A percentile compares a stretch with the other conserved stretches of the same genome.
phyloP scores from a whole-genome alignment of 2,888 invertebrate species.

The Asteroscopus sphinx region DNA sequence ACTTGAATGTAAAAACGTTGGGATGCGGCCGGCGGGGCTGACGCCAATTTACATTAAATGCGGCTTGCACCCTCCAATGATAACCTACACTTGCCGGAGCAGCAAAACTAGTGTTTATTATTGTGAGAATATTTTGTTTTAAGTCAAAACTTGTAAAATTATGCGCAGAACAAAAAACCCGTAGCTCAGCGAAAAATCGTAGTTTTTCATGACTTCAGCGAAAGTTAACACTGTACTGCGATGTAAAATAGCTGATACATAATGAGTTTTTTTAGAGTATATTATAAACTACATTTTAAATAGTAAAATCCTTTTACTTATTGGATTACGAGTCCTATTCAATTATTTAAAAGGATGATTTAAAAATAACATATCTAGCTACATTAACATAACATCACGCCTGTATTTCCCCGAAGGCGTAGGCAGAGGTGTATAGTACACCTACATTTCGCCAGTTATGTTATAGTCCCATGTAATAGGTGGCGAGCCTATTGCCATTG shows the following conservation, averaged over 20 bases:
- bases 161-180: conserved; percentile 46
- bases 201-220: conserved; percentile 10
- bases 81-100: conserved; percentile 78
- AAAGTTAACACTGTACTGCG: conserved; percentile 22
- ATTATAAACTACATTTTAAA: not conserved
- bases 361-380: no score
- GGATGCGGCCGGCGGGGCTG: conserved; percentile 75
- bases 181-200: conserved; percentile 46
- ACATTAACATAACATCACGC: no score
- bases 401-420: no score
- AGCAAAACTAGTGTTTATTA: conserved; percentile 67
- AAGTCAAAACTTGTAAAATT: conserved; percentile 57
- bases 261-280: not conserved
- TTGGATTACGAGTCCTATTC: no score
- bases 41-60: conserved; percentile 88
- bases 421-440: no score
- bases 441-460: no score
- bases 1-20: conserved; percentile 86
- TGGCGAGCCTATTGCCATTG: no score
- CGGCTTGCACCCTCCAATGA: conserved; percentile 81
- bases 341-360: no score
- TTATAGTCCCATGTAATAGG: no score
- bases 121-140: conserved; percentile 61
- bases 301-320: not conserved
- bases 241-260: conserved; percentile 2